Percentiles rank a stretch among this genome's conserved stretches.
These are phyloP conservation scores for Coptodon rendalli DNA, from an alignment of 2,113 vertebrate species.

Conservation along the genomic window DNA sequence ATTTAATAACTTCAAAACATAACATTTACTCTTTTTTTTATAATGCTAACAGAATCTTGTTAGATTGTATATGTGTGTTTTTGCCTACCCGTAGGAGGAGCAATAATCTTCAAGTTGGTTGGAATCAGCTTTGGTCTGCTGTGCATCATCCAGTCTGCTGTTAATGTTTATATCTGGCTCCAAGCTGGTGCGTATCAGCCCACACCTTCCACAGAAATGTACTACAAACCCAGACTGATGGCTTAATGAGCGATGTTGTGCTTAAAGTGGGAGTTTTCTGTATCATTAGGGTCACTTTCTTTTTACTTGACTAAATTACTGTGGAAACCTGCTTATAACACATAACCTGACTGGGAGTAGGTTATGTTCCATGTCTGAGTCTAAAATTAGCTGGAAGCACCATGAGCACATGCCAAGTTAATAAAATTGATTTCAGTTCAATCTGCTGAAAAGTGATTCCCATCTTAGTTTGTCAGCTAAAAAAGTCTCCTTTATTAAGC, in stretches of 20 bases:
- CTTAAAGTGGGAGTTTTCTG: neutral
- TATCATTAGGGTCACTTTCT: rapidly evolving
- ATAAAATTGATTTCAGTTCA: neutral
- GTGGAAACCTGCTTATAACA: neutral
- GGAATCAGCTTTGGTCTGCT: neutral
- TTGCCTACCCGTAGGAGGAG: neutral
- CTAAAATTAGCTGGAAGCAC: neutral
- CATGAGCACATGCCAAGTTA: neutral
- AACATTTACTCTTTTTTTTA: neutral
- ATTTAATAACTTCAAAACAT: neutral
- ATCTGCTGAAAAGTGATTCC: neutral
- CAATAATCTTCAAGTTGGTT: neutral
- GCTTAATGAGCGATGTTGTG: neutral
- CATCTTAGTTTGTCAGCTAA: neutral
- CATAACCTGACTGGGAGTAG: neutral
- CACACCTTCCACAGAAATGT: neutral
- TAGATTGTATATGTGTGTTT: neutral
- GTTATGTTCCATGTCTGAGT: neutral
- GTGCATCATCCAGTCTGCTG: neutral
- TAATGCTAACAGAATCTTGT: neutral
- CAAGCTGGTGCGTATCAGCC: neutral
- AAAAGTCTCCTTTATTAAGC: neutral
- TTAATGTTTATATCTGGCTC: neutral
- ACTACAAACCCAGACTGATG: neutral
- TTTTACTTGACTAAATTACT: neutral